These are phyloP conservation scores for Dusona sp. DNA, from an alignment of 2,888 invertebrate species.

Conservation along the genomic window DNA sequence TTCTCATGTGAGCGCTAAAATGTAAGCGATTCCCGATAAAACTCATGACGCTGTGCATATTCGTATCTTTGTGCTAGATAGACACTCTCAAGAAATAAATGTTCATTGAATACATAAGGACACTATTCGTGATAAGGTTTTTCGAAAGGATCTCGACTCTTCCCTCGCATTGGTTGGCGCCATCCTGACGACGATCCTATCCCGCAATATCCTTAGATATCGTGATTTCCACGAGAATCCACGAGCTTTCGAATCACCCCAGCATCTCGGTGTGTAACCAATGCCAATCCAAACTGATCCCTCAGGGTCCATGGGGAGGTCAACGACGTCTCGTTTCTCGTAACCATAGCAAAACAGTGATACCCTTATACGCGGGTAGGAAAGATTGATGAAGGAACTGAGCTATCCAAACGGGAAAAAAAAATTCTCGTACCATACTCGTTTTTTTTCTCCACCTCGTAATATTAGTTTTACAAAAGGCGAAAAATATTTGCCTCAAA, in stretches of 20 bases:
- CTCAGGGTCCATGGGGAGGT: slow-evolving; percentile 35
- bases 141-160: slow-evolving; percentile 15
- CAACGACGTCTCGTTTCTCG: slow-evolving; percentile 40
- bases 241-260: slow-evolving; percentile 22
- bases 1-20: background rate
- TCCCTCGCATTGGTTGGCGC: slow-evolving; percentile 39
- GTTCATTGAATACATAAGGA: slow-evolving; percentile 5
- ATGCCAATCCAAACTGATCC: slow-evolving; percentile 55
- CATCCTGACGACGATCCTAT: slow-evolving; percentile 48
- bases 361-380: slow-evolving; percentile 21
- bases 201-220: slow-evolving; percentile 43
- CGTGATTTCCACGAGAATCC: slow-evolving; percentile 48
- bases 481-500: background rate
- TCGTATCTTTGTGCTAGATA: background rate
- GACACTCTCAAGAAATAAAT: slow-evolving; percentile 15
- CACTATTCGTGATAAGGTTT: slow-evolving; percentile 33
- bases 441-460: background rate
- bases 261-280: slow-evolving; percentile 16
- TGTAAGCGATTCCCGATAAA: background rate
- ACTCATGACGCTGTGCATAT: background rate
- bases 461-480: slow-evolving; percentile 10
- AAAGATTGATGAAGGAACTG: slow-evolving; percentile 60
- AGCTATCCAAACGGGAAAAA: slow-evolving; percentile 25
- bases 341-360: slow-evolving; percentile 47
- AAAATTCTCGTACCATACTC: background rate